These are phyloP conservation scores for Diplazon laetatorius DNA, from an alignment of 2,888 invertebrate species.

Conservation along the genomic window DNA sequence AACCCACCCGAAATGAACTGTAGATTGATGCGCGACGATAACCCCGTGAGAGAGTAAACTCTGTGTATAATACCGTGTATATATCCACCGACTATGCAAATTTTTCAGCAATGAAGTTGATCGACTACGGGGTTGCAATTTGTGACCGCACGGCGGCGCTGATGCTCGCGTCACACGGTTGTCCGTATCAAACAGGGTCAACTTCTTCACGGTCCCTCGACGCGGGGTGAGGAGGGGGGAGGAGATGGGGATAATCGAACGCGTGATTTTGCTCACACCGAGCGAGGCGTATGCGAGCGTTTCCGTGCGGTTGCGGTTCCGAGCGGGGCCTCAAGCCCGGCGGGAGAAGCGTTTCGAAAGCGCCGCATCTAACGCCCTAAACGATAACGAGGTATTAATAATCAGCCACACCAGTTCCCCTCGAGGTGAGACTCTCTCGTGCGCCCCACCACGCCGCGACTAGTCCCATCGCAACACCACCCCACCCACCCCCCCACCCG, in stretches of 20 bases:
- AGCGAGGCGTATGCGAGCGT: too few relatives aligned
- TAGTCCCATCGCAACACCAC: too few relatives aligned
- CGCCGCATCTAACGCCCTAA: constrained; percentile 61
- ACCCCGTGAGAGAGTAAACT: constrained; percentile 48
- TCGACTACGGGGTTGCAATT: constrained; percentile 16
- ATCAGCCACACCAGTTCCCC: constrained; percentile 69
- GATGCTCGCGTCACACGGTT: background rate
- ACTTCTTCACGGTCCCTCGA: constrained; percentile 31
- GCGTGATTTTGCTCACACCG: too few relatives aligned
- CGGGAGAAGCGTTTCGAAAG: constrained; percentile 35
- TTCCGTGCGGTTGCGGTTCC: too few relatives aligned
- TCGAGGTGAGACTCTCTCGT: constrained; percentile 47
- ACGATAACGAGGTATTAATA: constrained; percentile 80
- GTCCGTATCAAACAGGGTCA: constrained; percentile 53
- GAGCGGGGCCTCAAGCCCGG: background rate
- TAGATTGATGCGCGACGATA: constrained; percentile 28
- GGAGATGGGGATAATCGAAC: constrained; percentile 44
- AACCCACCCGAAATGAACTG: background rate
- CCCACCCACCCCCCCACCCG: background rate
- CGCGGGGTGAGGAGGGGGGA: background rate
- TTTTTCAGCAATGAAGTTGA: constrained; percentile 44
- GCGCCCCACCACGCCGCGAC: constrained; percentile 21
- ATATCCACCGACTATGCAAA: constrained; percentile 50
- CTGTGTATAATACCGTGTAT: constrained; percentile 36
- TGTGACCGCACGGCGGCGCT: background rate